These are phyloP conservation scores for Spodoptera litura DNA, from an alignment of 1,140 invertebrate species.

Conservation along the genomic window DNA sequence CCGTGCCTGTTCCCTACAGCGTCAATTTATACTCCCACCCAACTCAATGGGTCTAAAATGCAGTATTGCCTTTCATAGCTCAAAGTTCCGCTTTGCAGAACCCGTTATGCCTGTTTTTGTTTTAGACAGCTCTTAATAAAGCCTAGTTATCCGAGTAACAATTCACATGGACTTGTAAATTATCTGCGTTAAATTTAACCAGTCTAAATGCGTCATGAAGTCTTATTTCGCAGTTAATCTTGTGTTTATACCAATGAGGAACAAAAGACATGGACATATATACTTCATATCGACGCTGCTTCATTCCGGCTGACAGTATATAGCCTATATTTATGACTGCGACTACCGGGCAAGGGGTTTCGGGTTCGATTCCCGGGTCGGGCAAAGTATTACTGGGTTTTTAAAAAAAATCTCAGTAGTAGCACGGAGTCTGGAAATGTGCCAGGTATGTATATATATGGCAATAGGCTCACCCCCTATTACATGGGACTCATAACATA, in stretches of 20 bases:
- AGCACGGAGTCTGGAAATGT: too few species aligned
- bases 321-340: too few species aligned
- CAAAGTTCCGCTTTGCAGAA: not conserved
- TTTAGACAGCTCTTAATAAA: conserved; percentile 6
- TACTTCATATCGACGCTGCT: too few species aligned
- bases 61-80: conserved; percentile 10
- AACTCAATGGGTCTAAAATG: conserved; percentile 1
- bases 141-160: not conserved
- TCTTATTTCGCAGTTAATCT: not conserved
- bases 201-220: not conserved
- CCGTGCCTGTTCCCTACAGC: too few species aligned
- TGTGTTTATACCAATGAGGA: not conserved
- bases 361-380: too few species aligned
- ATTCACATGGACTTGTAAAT: conserved; percentile 5
- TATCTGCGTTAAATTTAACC: not conserved
- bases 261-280: not conserved
- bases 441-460: too few species aligned
- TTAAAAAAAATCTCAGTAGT: too few species aligned
- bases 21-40: not conserved
- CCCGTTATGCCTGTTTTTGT: not conserved
- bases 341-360: too few species aligned
- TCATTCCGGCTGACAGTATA: too few species aligned
- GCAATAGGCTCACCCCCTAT: too few species aligned
- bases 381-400: too few species aligned
- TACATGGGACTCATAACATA: too few species aligned